Evolutionary conservation across 2,113 vertebrate species (phyloP).

Genomic region (Sceloporus tristichus): DNA sequence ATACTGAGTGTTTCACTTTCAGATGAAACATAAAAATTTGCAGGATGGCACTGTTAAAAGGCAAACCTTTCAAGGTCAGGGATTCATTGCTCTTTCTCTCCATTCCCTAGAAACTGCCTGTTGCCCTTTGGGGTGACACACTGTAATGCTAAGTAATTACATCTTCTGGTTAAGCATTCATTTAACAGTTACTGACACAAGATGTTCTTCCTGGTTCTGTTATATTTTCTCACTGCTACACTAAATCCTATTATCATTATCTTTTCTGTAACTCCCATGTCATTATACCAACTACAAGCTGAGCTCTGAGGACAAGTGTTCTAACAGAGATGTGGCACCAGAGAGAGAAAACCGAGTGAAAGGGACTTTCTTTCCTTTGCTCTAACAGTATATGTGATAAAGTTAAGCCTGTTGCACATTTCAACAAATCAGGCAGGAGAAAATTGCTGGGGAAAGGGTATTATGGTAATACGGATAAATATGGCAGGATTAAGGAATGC

Average conservation of each 20-base stretch:
- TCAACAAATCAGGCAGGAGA: constrained; percentile 41
- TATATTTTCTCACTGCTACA: constrained; percentile 59
- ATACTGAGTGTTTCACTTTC: too few species aligned
- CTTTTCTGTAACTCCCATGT: constrained; percentile 66
- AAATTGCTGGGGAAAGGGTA: constrained; percentile 39
- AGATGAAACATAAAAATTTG: neutral
- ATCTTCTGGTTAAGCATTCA: constrained; percentile 11
- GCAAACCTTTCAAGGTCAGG: constrained; percentile 6
- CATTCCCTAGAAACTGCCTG: neutral
- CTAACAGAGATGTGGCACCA: constrained; percentile 58
- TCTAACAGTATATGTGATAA: constrained; percentile 56
- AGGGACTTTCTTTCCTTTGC: neutral
- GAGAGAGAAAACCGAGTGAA: neutral
- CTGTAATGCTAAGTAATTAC: neutral
- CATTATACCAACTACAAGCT: constrained; percentile 69
- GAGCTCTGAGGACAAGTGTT: constrained; percentile 62
- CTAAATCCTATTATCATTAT: constrained; percentile 64
- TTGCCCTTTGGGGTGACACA: neutral
- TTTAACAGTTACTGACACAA: constrained; percentile 34
- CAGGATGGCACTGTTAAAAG: neutral
- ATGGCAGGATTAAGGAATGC: neutral
- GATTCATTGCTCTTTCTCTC: neutral
- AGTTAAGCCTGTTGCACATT: constrained; percentile 54
- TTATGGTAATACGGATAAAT: constrained; percentile 34
- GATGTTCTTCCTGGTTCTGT: neutral